Percentiles rank a stretch among this genome's conserved stretches.
These are phyloP conservation scores for Euwallacea similis DNA, from an alignment of 1,140 invertebrate genomes.

Conservation along the genomic window DNA sequence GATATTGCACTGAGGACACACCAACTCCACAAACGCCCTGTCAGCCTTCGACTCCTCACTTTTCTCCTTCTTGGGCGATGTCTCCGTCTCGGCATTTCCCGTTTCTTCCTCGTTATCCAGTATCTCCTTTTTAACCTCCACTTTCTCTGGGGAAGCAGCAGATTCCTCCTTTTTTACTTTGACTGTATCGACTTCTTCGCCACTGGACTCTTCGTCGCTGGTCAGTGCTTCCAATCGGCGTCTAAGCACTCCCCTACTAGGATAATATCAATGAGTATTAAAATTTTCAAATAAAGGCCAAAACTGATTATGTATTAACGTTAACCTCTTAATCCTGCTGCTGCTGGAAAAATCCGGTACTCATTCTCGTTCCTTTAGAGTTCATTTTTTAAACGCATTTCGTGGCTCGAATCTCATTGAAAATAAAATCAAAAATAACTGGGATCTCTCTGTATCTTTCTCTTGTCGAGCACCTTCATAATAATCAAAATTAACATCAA, in stretches of 20 bases:
- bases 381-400: not conserved
- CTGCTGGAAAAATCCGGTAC: not conserved
- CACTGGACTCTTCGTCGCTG: slow-evolving; percentile 12
- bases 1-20: slow-evolving; percentile 73
- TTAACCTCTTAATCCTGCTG: not conserved
- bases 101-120: slow-evolving; percentile 28
- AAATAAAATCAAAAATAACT: slow-evolving; percentile 1
- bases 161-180: slow-evolving; percentile 10
- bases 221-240: slow-evolving; percentile 6
- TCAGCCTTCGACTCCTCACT: slow-evolving; percentile 51
- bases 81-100: slow-evolving; percentile 51
- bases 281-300: no score
- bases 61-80: slow-evolving; percentile 55
- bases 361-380: not conserved
- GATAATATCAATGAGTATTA: no score
- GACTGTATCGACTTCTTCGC: not conserved
- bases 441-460: no score
- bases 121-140: not conserved
- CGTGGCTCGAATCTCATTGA: not conserved
- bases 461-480: no score
- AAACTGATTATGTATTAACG: not conserved
- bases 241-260: not conserved
- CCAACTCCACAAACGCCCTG: slow-evolving; percentile 67
- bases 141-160: not conserved
- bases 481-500: no score